Percentiles rank a stretch among this genome's conserved stretches.
Evolutionary conservation across 2,888 invertebrate genomes (phyloP).

Genomic region (Pristionchus fissidentatus): DNA sequence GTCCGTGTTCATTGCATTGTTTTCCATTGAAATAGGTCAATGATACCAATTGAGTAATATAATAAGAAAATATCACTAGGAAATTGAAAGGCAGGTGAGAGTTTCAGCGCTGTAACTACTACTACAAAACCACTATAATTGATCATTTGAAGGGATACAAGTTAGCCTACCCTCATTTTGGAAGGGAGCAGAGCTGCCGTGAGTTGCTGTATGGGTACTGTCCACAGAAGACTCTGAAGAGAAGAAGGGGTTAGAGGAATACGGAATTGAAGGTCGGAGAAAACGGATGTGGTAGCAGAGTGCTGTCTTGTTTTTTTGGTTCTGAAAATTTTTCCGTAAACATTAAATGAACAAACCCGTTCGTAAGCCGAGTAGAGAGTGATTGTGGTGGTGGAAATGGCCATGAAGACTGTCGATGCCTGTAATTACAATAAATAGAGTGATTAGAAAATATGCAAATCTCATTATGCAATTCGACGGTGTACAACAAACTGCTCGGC

Average conservation of each 20-base stretch:
- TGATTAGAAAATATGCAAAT: background rate
- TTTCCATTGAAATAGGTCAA: background rate
- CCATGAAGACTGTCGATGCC: background rate
- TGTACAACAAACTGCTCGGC: too few species aligned
- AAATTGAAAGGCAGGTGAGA: too few species aligned
- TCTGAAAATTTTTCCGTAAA: too few species aligned
- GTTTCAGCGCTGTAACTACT: too few species aligned
- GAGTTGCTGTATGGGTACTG: background rate
- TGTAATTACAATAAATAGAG: background rate
- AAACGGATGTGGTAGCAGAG: background rate
- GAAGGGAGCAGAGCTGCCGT: background rate
- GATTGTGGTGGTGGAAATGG: conserved; percentile 24
- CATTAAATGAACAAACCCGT: background rate
- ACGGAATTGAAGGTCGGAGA: background rate
- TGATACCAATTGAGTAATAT: too few species aligned
- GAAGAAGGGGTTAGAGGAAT: too few species aligned
- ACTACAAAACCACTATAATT: too few species aligned
- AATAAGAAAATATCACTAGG: too few species aligned
- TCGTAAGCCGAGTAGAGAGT: conserved; percentile 16
- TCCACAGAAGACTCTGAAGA: conserved; percentile 13
- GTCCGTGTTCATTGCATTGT: background rate
- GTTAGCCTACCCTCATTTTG: background rate
- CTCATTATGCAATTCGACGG: too few species aligned
- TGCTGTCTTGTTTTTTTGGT: too few species aligned
- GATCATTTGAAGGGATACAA: too few species aligned